phyloP scores from a whole-genome alignment of 2,113 vertebrate genomes.

The Macrotis lagotis region DNA sequence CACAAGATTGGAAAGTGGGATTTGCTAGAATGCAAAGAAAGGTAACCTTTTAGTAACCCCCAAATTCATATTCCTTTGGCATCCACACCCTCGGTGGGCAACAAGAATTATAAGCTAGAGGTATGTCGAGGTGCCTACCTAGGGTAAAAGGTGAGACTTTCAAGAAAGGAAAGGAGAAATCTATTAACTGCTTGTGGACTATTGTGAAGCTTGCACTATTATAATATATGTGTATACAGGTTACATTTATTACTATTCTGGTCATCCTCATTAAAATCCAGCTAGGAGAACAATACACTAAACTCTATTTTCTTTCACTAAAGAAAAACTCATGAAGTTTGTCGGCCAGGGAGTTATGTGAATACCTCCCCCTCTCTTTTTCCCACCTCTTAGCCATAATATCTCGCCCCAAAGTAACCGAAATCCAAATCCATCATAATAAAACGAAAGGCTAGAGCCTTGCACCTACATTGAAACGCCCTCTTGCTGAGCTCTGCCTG shows the following conservation, averaged over 20 bases:
- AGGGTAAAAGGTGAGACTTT: background rate
- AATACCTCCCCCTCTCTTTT: background rate
- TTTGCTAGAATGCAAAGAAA: background rate
- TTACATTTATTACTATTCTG: background rate
- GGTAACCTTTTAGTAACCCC: background rate
- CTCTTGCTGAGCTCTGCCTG: background rate
- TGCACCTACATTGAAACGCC: background rate
- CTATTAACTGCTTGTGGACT: background rate
- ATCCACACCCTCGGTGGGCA: background rate
- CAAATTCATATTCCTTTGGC: background rate
- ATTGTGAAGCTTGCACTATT: background rate
- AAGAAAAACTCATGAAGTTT: background rate
- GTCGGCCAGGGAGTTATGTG: background rate
- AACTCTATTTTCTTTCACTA: accelerated
- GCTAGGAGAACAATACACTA: background rate
- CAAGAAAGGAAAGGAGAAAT: background rate
- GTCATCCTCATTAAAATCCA: background rate
- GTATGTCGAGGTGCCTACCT: background rate
- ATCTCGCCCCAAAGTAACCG: background rate
- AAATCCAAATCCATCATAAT: slow-evolving; percentile 32
- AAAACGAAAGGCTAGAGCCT: background rate
- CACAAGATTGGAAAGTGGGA: background rate
- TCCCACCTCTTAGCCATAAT: background rate
- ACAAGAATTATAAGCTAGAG: background rate
- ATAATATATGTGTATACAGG: background rate